Evolutionary conservation across 2,113 vertebrate species (phyloP), one percentile per base, ranked within the genome.

Genomic region (Hemibagrus wyckioides): DNA sequence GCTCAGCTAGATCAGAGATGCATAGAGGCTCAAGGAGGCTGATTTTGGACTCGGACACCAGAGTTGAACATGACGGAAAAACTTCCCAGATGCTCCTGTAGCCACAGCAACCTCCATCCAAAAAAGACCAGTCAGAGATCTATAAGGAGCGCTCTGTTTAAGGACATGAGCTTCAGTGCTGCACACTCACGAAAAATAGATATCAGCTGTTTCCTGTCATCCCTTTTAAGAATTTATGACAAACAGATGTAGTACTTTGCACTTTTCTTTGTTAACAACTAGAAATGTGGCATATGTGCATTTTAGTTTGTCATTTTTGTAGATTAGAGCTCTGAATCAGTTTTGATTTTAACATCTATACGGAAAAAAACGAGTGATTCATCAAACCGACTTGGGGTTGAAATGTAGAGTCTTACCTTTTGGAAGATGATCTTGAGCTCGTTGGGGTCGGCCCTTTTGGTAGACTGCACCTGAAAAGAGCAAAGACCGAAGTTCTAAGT

Each of bases 401-500:
- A 44, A 17, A 44, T 3, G n/a, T 10, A 19, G 8, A n/a, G 21
- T 76, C 92, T 97, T 96, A 99, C 98, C 97, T 97, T 96, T 84
- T 97, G 96, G 92, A 99, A 99, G 93, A 99, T 96, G 88, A 71
- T 92, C 89, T 97, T 97, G 50, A 99, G 95, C 89, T 99, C 98
- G 87, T 84, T 95, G 6, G 97, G 96, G 92, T 99, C 98, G 75
- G 97, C 98, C 86, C 98, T 94, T 95, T 96, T 99, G 89, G 96
- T 97, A 69, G 95, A 96, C 81, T 97, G 97, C 91, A 98, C 96
- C 97, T 97, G 91, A 76, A 85, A 94, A 8, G 25, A 30, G 6
- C 9, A 33, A 80, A 67, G 33, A 79, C 1, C 10, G 19, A 13
- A 52, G 9, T 75, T 76, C 13, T 75, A 36, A 3, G 6, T n/a